Evolutionary conservation across 1,140 invertebrate species (phyloP).

Genomic region (Apolygus lucorum): DNA sequence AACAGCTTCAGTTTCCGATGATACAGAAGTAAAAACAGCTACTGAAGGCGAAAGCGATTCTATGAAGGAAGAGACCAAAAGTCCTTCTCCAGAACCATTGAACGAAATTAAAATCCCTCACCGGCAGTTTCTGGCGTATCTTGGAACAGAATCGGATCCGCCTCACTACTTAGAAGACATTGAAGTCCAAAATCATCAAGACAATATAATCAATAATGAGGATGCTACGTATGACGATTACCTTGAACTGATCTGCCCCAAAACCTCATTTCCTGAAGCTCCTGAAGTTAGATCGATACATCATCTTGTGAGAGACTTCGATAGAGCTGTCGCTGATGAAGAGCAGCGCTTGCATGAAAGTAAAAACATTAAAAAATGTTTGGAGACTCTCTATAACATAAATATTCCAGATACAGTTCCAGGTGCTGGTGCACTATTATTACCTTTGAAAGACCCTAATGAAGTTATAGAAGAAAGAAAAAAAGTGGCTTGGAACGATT

Average conservation of each 20-base stretch:
- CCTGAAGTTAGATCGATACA: slow-evolving; percentile 11
- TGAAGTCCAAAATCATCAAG: not conserved
- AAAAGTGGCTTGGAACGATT: slow-evolving; percentile 16
- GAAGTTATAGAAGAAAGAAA: slow-evolving; percentile 38
- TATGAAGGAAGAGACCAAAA: slow-evolving; percentile 31
- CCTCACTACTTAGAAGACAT: not conserved
- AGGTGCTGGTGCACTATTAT: slow-evolving; percentile 27
- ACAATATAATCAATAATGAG: slow-evolving; percentile 3
- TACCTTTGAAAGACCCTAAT: slow-evolving; percentile 36
- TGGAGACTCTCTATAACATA: slow-evolving; percentile 20
- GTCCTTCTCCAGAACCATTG: slow-evolving; percentile 18
- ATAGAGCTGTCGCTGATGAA: slow-evolving; percentile 31
- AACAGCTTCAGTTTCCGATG: slow-evolving; percentile 34
- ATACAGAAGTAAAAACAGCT: slow-evolving; percentile 37
- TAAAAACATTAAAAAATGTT: slow-evolving; percentile 4
- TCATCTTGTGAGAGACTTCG: slow-evolving; percentile 25
- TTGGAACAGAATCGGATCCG: not conserved
- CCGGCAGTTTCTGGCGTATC: not conserved
- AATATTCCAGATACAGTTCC: slow-evolving; percentile 17
- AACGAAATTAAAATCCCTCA: not conserved
- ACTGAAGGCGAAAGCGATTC: slow-evolving; percentile 33
- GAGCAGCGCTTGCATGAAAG: slow-evolving; percentile 27
- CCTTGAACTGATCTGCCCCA: slow-evolving; percentile 7
- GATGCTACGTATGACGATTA: not conserved
- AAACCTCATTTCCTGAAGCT: slow-evolving; percentile 23